phyloP scores from a whole-genome alignment of 2,113 vertebrate species.

The Eclectus roratus region DNA sequence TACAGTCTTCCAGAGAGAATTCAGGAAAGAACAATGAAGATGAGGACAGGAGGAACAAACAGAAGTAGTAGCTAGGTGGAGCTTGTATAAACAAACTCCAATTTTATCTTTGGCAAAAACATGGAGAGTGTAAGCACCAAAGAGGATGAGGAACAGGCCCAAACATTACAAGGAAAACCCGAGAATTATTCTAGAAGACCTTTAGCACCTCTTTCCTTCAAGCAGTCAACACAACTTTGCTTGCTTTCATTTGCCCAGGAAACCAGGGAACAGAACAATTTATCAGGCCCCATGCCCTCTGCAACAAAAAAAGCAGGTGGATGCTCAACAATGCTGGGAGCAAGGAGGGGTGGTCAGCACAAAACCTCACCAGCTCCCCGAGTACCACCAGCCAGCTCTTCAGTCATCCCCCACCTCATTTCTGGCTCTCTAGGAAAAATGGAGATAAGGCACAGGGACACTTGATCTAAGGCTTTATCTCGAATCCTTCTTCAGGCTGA shows the following conservation, averaged over 20 bases:
- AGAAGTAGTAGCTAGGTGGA: not conserved
- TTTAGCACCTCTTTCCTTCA: not conserved
- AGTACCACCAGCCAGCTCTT: not conserved
- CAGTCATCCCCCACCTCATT: not conserved
- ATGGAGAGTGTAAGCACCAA: accelerated
- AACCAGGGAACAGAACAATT: not conserved
- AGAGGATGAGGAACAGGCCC: not conserved
- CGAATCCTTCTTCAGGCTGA: not conserved
- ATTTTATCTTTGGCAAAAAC: not conserved
- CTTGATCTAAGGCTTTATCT: not conserved
- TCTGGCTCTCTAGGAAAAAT: not conserved
- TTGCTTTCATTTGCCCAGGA: not conserved
- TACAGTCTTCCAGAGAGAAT: not conserved
- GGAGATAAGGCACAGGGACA: not conserved
- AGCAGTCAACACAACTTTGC: not conserved
- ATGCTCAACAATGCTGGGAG: not conserved
- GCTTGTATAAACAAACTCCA: not conserved
- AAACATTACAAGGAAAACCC: not conserved
- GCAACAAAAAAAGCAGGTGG: not conserved
- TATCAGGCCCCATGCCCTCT: not conserved
- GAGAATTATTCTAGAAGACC: not conserved
- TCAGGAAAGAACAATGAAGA: not conserved
- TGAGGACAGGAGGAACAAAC: not conserved
- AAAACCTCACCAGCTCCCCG: not conserved
- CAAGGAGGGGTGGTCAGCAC: not conserved